Evolutionary conservation across 2,113 vertebrate species (phyloP).

Genomic region (Cynoglossus semilaevis): DNA sequence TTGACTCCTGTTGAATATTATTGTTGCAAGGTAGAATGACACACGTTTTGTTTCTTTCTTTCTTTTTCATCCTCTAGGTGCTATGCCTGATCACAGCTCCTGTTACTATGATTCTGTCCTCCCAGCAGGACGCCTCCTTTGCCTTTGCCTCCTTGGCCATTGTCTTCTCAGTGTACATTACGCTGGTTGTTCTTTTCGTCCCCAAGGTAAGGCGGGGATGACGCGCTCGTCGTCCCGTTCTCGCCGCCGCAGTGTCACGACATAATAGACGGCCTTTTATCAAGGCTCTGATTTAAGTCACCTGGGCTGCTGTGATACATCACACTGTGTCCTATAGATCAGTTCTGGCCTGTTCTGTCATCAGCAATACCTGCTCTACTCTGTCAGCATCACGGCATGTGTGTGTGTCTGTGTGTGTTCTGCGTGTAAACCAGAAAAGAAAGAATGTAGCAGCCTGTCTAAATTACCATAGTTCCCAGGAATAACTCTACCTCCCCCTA

Average conservation of each 20-base stretch:
- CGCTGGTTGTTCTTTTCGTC: slow-evolving; percentile 92
- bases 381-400: not conserved
- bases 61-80: slow-evolving; percentile 73
- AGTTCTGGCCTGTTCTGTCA: not conserved
- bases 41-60: not conserved
- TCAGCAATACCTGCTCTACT: not conserved
- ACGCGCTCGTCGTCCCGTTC: not conserved
- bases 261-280: not conserved
- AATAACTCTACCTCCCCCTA: too few species aligned
- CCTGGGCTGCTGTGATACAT: not conserved
- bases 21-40: not conserved
- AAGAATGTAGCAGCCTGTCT: not conserved
- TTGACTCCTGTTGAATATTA: too few species aligned
- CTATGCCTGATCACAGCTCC: slow-evolving; percentile 95
- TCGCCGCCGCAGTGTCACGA: not conserved
- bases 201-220: slow-evolving; percentile 81
- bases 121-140: slow-evolving; percentile 93
- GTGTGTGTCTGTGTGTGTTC: too few species aligned
- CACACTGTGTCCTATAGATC: not conserved
- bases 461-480: too few species aligned
- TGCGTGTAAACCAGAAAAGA: not conserved
- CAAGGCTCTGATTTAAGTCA: not conserved
- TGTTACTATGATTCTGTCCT: slow-evolving; percentile 94
- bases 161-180: slow-evolving; percentile 95
- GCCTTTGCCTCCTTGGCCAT: slow-evolving; percentile 90